A percentile compares a stretch with the other conserved stretches of the same genome.
phyloP scores from a whole-genome alignment of 30 jellyfish, hydroid and myxozoan species.

The Hydractinia symbiolongicarpus region DNA sequence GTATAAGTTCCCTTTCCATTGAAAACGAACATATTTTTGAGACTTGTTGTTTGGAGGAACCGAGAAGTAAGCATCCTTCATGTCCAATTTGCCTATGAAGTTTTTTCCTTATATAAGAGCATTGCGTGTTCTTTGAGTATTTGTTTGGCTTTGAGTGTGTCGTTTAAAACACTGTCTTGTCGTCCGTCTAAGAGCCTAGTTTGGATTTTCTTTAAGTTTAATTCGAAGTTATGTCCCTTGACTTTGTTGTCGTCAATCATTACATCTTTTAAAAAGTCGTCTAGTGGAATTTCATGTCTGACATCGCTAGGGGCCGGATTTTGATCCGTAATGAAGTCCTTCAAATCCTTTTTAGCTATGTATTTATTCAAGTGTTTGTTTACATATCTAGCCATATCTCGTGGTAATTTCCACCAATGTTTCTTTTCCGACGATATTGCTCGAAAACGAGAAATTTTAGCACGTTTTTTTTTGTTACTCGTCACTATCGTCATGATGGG shows the following conservation, averaged over 20 bases:
- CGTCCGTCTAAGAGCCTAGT: background rate
- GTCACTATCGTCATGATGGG: background rate
- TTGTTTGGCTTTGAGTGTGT: background rate
- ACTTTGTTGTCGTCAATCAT: background rate
- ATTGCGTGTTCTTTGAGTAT: background rate
- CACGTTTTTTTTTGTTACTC: background rate
- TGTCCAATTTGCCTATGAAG: no score
- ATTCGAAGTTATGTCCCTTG: background rate
- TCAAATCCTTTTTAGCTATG: background rate
- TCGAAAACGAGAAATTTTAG: background rate
- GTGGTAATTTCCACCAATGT: no score
- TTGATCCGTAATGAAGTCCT: background rate
- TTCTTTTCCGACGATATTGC: no score
- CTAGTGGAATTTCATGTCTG: background rate
- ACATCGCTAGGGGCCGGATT: background rate
- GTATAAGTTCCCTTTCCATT: no score
- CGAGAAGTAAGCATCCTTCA: no score
- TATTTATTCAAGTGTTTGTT: no score
- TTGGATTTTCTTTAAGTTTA: background rate
- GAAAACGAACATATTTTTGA: no score
- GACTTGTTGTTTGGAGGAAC: no score
- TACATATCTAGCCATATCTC: no score
- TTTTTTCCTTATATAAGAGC: constrained; percentile 1
- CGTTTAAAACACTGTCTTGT: background rate
- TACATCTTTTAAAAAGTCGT: background rate